Base-by-base conservation (phyloP, 1,140 invertebrate genomes). In the Leptinotarsa lineolata region DNA sequence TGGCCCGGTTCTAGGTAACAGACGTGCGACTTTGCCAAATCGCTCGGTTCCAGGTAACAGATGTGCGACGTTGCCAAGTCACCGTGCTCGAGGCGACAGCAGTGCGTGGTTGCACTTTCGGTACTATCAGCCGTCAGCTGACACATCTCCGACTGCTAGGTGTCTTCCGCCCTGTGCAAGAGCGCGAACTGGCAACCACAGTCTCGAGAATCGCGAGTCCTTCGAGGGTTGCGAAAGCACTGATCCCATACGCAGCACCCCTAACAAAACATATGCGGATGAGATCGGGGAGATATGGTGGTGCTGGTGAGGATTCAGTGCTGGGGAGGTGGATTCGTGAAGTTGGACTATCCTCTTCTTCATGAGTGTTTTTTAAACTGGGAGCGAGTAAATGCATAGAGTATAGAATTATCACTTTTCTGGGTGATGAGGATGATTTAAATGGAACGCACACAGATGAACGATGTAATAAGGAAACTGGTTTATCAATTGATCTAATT, bases 101-200 rank as follows among this genome's bases (percentile, higher is more conserved):
- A 73, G 76, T 44, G 46, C 68, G 54, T 64, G 58, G 76, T 72
- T 48, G 74, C 39, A n/a, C 18, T 59, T 18, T 77, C 72, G 13
- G 12, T 71, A 65, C 74, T 61, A 48, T 75, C 70, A 46, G 67
- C 63, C 12, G 44, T 83, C 82, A 86, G 60, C 78, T 63, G 69
- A 71, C 69, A 61, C 24, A 63, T 61, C 69, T 71, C 82, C 66
- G 70, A 76, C 64, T 80, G 78, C 86, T 88, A 83, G 80, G 83
- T 82, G 80, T 80, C 77, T 80, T 92, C 92, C 77, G 90, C 93
- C 80, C 92, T 92, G 86, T 94, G 93, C 81, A 94, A 89, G 82
- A 94, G 88, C 81, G 93, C 93, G 85, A 94, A 94, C 85, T 94
- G 92, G 88, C 93, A 94, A 87, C 92, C 92, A 85, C 93, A 94